Evolutionary conservation across 2,888 invertebrate species (phyloP).

Genomic region (Erebia epiphron): DNA sequence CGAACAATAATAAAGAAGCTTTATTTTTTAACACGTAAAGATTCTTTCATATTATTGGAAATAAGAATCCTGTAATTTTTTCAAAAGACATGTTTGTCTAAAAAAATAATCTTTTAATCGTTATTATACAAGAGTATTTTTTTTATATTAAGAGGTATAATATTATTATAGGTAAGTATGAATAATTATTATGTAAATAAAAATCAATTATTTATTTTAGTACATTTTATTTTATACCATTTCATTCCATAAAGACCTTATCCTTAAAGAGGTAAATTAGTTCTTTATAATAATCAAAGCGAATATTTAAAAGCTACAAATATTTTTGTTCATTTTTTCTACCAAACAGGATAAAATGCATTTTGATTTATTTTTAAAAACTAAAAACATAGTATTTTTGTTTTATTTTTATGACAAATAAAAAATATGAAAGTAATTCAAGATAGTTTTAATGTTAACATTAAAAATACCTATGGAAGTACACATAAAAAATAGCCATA

Average conservation of each 20-base stretch:
- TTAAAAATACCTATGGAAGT: neutral
- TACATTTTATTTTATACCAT: conserved; percentile 8
- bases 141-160: no score
- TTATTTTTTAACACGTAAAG: no score
- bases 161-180: no score
- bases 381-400: neutral
- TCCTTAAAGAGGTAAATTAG: neutral
- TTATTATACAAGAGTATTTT: no score
- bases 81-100: no score
- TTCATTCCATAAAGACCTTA: conserved; percentile 4
- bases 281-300: neutral
- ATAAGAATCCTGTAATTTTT: no score
- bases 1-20: no score
- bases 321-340: neutral
- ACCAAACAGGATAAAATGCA: neutral
- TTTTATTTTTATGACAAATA: neutral
- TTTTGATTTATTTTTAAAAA: neutral
- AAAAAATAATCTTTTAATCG: no score
- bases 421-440: neutral
- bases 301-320: neutral
- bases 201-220: neutral
- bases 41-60: no score
- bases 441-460: neutral
- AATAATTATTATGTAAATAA: neutral
- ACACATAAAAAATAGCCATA: neutral